phyloP scores from a whole-genome alignment of 2,113 vertebrate species.

The Rostratula benghalensis region DNA sequence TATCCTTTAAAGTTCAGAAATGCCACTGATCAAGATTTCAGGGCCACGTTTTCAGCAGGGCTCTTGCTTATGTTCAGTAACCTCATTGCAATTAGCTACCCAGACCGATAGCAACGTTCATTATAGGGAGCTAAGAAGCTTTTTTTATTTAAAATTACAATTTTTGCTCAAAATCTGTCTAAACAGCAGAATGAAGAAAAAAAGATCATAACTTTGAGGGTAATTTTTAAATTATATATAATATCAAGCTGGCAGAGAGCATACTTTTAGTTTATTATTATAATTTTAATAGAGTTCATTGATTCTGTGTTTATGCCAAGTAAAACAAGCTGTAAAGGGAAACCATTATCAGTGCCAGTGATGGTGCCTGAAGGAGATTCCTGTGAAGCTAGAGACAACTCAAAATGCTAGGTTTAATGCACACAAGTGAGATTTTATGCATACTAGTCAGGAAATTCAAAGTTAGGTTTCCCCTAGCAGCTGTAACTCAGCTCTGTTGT shows the following conservation, averaged over 20 bases:
- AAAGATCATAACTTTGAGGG: neutral
- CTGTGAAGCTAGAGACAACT: neutral
- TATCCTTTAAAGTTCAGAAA: neutral
- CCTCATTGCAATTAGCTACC: neutral
- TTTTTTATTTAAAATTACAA: neutral
- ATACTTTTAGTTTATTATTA: neutral
- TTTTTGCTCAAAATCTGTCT: neutral
- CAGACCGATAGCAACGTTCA: neutral
- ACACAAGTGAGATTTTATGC: neutral
- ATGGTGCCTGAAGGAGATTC: slow-evolving; percentile 33
- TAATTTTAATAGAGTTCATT: neutral
- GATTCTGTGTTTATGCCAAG: neutral
- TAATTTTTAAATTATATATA: neutral
- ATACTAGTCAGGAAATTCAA: slow-evolving; percentile 12
- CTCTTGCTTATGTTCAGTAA: neutral
- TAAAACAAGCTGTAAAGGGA: slow-evolving; percentile 32
- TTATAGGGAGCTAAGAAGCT: neutral
- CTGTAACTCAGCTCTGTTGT: slow-evolving; percentile 16
- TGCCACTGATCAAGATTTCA: neutral
- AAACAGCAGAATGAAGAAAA: neutral
- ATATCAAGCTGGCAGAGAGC: neutral
- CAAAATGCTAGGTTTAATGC: neutral
- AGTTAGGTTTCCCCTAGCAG: slow-evolving; percentile 59
- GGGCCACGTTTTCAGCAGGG: neutral
- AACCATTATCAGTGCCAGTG: neutral